Evolutionary conservation across 2,797 vertebrate species (phyloP), one percentile per base, ranked within the genome.

Genomic region (Cuculus canorus): DNA sequence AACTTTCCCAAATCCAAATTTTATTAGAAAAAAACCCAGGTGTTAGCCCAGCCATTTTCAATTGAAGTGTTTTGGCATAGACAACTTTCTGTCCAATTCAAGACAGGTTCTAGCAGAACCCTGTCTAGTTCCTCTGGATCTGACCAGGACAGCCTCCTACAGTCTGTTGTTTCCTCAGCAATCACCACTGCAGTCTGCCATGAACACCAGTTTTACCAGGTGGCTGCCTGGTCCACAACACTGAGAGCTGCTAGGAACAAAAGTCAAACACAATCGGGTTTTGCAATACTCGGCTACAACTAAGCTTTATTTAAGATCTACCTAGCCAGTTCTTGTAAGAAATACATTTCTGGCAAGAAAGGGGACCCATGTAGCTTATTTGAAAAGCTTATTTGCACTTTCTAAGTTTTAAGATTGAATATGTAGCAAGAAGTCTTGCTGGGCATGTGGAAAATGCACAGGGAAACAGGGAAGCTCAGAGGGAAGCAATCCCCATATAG

Each of bases 291-390:
- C 32, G 43, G 32, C 27, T 78, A 77, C 32, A 68, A 60, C 23
- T 41, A 19, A 68, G 37, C 82, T 95, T 89, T 68, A 92, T 60
- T 88, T 81, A 75, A 72, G 41, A 72, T 53, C 45, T 63, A 82
- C 50, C 69, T 59, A 93, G 60, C 6, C 48, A 82, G 41, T 28
- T 91, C 63, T 66, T 4, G 1, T 64, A 71, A 79, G 63, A 92
- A 94, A 70, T 39, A 91, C 41, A 30, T 71, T 80, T 60, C 53
- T 61, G 53, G 21, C 64, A 80, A 77, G 53, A 64, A 88, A 66
- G 23, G 12, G 80, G 88, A 39, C 64, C 43, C 60, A 78, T 3
- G 0, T 25, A 75, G n/a, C 22, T 85, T 87, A 30, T 89, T n/a
- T 28, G 57, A 61, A 89, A 85, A 80, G 17, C 41, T 80, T 48